Evolutionary conservation across 2,888 invertebrate species (phyloP), one percentile per base, ranked within the genome.

Genomic region (Agrotis clavis): DNA sequence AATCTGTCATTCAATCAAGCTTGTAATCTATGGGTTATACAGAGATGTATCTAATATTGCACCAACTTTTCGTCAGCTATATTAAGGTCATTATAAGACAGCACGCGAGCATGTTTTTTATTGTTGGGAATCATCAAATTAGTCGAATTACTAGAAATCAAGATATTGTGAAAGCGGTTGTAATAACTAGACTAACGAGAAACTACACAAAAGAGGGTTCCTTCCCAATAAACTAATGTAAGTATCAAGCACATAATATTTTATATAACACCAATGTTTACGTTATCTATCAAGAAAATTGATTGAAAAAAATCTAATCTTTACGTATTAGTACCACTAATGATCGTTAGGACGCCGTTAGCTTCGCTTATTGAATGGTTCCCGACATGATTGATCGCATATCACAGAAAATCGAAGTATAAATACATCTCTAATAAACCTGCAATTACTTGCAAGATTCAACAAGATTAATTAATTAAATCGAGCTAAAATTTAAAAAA

Each of bases 341-440:
- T 84, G 84, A 73, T 82, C 79, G 79, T 75, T 74, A 73, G 75
- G 82, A 66, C 47, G 63, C 64, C 71, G 65, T 67, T 79, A 71
- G 70, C 74, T 71, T 61, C 25, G 64, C 64, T 82, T 70, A 84
- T 77, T 84, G 85, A 77, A 84, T 76, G 79, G 62, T 60, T 59
- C 19, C 13, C 18, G 59, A 53, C 73, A 60, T 82, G 86, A 84
- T 84, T 86, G 79, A 84, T 84, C 71, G 71, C 73, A 61, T 35
- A 48, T 72, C 53, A 41, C 19, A 66, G 71, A 66, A 81, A 85
- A 63, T 67, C 66, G 9, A 45, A 25, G 4, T 35, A 47, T 25
- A 16, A 50, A 62, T 61, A 66, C 47, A 67, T 60, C 25, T 71
- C 45, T 54, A 61, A 53, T 69, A 62, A 60, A 69, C 65, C 53